Percentiles rank a stretch among this genome's conserved stretches.
Conservation (phyloP, 1,140 invertebrate genomes). For the Magallana ariakensis region DNA sequence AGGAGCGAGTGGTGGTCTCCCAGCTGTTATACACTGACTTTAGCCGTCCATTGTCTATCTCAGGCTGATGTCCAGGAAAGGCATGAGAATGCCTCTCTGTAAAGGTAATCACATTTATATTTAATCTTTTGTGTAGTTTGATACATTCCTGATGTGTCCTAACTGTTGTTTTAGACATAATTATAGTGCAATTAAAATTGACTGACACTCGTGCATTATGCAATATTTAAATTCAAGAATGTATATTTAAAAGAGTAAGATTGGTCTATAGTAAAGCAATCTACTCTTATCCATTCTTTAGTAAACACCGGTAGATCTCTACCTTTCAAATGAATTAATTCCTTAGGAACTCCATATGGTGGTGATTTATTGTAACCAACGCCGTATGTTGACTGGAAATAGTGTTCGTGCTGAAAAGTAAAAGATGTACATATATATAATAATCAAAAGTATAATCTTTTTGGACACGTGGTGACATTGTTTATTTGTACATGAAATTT, state of each 20-base stretch:
- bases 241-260: too few relatives aligned
- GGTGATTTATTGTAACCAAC: constrained; percentile 63
- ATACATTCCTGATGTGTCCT: too few relatives aligned
- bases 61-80: constrained; percentile 73
- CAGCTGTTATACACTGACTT: constrained; percentile 71
- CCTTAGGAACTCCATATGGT: constrained; percentile 66
- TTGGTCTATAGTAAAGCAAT: too few relatives aligned
- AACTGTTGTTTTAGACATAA: too few relatives aligned
- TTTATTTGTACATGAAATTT: background rate
- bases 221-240: too few relatives aligned
- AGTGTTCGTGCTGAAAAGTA: constrained; percentile 71
- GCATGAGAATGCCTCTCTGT: constrained; percentile 67
- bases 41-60: constrained; percentile 60
- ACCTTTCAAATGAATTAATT: constrained; percentile 73
- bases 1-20: constrained; percentile 65
- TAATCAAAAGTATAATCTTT: background rate
- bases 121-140: too few relatives aligned
- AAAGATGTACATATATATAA: constrained; percentile 38
- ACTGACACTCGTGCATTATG: too few relatives aligned
- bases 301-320: too few relatives aligned
- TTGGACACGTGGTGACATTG: background rate
- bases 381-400: constrained; percentile 72
- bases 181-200: background rate
- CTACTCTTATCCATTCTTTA: too few relatives aligned
- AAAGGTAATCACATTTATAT: constrained; percentile 27